phyloP scores from a whole-genome alignment of 2,888 invertebrate genomes.

The Gortyna flavago region DNA sequence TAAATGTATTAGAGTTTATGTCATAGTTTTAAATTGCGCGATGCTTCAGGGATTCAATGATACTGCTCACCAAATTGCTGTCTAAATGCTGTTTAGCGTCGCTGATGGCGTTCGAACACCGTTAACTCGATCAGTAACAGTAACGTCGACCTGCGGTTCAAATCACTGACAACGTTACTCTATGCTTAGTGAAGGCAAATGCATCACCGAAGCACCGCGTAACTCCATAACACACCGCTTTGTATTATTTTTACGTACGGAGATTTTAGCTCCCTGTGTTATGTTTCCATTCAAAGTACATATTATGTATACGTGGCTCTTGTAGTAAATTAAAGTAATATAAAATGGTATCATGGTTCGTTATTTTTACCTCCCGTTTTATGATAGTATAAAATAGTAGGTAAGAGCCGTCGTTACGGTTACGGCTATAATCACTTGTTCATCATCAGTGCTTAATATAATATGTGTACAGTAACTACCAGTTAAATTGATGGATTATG shows the following conservation, averaged over 20 bases:
- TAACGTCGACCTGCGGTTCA: not conserved
- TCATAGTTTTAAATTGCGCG: slow-evolving; percentile 13
- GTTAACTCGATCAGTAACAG: not conserved
- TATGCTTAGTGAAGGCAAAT: not conserved
- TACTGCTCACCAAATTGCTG: not conserved
- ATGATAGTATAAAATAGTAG: slow-evolving; percentile 12
- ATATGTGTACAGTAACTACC: not conserved
- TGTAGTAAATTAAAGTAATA: slow-evolving; percentile 62
- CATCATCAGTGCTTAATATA: not conserved
- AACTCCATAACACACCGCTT: slow-evolving; percentile 18
- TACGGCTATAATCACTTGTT: slow-evolving; percentile 1
- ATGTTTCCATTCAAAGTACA: slow-evolving; percentile 46
- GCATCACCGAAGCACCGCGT: slow-evolving; percentile 38
- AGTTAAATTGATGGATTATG: not conserved
- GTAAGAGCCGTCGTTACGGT: slow-evolving; percentile 2
- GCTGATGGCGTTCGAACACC: not conserved
- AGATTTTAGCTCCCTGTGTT: slow-evolving; percentile 25
- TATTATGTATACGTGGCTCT: slow-evolving; percentile 64
- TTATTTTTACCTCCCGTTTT: slow-evolving; percentile 35
- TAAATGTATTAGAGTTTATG: slow-evolving; percentile 9
- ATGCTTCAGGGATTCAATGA: slow-evolving; percentile 26
- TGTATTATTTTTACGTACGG: slow-evolving; percentile 28
- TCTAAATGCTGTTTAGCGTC: not conserved
- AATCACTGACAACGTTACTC: slow-evolving; percentile 7
- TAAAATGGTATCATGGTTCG: slow-evolving; percentile 18